These are phyloP conservation scores for Sorex fumeus DNA, from an alignment of 2,113 vertebrate species.

Conservation along the genomic window DNA sequence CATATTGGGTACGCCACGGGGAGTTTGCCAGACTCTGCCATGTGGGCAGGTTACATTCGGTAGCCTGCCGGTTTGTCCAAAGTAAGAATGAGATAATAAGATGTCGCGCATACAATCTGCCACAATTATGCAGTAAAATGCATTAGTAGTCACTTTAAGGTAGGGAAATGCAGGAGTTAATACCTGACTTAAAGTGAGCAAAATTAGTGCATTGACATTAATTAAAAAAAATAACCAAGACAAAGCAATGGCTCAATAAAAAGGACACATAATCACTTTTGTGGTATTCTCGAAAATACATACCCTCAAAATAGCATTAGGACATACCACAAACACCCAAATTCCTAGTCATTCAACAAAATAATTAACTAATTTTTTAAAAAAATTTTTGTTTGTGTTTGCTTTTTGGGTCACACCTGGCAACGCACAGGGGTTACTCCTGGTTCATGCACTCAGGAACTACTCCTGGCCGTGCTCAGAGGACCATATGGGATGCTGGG, in stretches of 20 bases:
- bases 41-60: too few relatives aligned
- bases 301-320: neutral
- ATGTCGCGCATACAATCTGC: neutral
- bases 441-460: too few relatives aligned
- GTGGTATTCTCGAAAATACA: constrained; percentile 6
- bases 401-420: too few relatives aligned
- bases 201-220: neutral
- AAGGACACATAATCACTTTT: neutral
- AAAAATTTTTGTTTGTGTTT: too few relatives aligned
- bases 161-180: neutral
- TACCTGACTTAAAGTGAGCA: neutral
- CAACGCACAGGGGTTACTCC: too few relatives aligned
- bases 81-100: too few relatives aligned
- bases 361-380: neutral
- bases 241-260: neutral
- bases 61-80: too few relatives aligned
- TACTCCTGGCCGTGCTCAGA: too few relatives aligned
- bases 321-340: neutral
- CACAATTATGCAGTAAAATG: neutral
- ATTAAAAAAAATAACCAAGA: neutral
- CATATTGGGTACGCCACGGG: too few relatives aligned
- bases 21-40: too few relatives aligned
- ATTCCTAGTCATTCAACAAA: neutral
- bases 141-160: neutral
- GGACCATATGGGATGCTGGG: too few relatives aligned